Evolutionary conservation across 2,113 vertebrate species (phyloP).

Genomic region (Chlamydotis undulata): DNA sequence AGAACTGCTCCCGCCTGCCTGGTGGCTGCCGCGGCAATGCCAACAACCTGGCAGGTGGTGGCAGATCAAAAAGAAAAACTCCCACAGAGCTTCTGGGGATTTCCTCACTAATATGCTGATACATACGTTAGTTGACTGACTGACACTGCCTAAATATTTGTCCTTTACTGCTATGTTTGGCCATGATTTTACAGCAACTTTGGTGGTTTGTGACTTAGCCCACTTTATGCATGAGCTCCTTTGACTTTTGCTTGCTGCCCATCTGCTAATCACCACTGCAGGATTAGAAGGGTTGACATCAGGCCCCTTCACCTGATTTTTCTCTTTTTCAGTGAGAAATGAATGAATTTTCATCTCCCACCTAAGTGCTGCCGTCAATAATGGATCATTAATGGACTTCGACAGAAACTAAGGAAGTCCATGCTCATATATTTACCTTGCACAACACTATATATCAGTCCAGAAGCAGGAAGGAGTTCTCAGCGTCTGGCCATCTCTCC

Average conservation of each 20-base stretch:
- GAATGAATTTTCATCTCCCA: background rate
- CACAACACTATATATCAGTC: background rate
- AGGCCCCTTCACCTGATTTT: background rate
- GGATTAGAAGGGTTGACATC: background rate
- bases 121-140: conserved; percentile 55
- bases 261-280: background rate
- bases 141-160: conserved; percentile 68
- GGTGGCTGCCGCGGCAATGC: conserved; percentile 2
- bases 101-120: conserved; percentile 66
- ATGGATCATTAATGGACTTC: background rate
- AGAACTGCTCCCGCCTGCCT: background rate
- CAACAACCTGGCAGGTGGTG: conserved; percentile 53
- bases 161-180: conserved; percentile 60
- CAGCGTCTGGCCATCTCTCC: background rate
- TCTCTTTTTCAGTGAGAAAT: background rate
- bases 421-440: background rate
- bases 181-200: conserved; percentile 41
- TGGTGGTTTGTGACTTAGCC: conserved; percentile 44
- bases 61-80: conserved; percentile 62
- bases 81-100: conserved; percentile 60
- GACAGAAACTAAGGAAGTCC: background rate
- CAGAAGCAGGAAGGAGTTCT: background rate
- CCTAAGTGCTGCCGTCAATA: background rate
- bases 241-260: conserved; percentile 14
- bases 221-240: background rate